A percentile compares a stretch with the other conserved stretches of the same genome.
Conservation (phyloP, 2,888 invertebrate genomes). For the Dioctria linearis region DNA sequence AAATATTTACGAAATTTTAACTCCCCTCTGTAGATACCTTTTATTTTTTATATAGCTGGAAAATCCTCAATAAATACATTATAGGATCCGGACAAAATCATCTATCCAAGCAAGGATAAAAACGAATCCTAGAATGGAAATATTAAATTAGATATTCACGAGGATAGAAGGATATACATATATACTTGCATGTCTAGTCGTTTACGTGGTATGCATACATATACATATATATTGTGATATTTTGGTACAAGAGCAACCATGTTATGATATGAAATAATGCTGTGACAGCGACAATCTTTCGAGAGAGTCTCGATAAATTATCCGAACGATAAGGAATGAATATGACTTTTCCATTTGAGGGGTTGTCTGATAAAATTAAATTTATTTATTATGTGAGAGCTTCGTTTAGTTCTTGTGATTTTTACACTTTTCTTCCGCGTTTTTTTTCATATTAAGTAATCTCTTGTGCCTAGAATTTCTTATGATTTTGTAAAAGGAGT, state of each 20-base stretch:
- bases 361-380: background rate
- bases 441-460: too few species aligned
- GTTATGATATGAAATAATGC: background rate
- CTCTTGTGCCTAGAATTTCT: too few species aligned
- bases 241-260: background rate
- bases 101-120: background rate
- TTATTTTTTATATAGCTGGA: too few species aligned
- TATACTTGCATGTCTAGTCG: background rate
- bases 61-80: too few species aligned
- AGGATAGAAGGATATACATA: background rate
- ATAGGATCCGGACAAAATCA: too few species aligned
- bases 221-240: too few species aligned
- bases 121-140: background rate
- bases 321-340: background rate
- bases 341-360: background rate
- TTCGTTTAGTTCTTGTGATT: background rate
- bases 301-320: background rate
- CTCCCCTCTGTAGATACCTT: too few species aligned
- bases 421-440: too few species aligned
- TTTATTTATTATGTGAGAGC: background rate
- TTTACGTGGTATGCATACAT: background rate
- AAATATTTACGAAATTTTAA: too few species aligned
- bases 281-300: background rate
- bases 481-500: too few species aligned
- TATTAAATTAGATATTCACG: background rate